Percentiles rank a stretch among this genome's conserved stretches.
These are phyloP conservation scores for Hirudinaria manillensis DNA, from an alignment of 2,888 invertebrate species.

Conservation along the genomic window DNA sequence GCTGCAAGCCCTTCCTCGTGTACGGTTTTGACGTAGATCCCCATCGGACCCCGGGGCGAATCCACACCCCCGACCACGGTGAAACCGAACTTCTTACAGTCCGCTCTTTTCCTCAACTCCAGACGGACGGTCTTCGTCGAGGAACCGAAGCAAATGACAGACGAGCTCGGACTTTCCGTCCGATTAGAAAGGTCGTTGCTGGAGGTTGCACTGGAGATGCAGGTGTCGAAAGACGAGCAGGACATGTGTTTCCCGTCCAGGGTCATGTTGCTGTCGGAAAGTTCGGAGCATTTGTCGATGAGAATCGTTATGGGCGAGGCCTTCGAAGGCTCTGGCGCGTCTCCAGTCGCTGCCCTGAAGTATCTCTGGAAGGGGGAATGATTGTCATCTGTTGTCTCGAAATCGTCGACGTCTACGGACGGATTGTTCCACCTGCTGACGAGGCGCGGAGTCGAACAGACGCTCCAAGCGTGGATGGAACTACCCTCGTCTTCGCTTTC, in stretches of 20 bases:
- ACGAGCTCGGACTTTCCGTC: background rate
- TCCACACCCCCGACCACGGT: conserved; percentile 83
- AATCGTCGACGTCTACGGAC: background rate
- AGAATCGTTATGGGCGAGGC: background rate
- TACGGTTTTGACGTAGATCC: conserved; percentile 81
- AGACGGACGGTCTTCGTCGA: background rate
- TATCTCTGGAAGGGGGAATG: conserved; percentile 2
- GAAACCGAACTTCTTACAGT: conserved; percentile 74
- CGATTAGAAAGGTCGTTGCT: background rate
- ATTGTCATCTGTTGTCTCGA: background rate
- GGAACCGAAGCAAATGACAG: background rate
- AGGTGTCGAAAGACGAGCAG: background rate
- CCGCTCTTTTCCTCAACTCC: conserved; percentile 11
- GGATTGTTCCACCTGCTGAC: conserved; percentile 10
- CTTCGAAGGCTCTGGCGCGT: background rate
- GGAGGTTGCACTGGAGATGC: background rate
- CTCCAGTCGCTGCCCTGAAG: background rate
- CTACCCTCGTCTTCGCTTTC: conserved; percentile 1
- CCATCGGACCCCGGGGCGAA: conserved; percentile 79
- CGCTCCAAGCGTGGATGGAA: background rate
- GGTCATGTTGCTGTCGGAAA: background rate
- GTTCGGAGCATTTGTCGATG: background rate
- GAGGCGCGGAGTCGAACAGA: background rate
- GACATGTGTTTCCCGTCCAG: background rate
- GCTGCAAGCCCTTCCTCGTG: conserved; percentile 78